Percentiles rank a stretch among this genome's conserved stretches.
Evolutionary conservation across 2,888 invertebrate species (phyloP).

Genomic region (Oligia latruncula): DNA sequence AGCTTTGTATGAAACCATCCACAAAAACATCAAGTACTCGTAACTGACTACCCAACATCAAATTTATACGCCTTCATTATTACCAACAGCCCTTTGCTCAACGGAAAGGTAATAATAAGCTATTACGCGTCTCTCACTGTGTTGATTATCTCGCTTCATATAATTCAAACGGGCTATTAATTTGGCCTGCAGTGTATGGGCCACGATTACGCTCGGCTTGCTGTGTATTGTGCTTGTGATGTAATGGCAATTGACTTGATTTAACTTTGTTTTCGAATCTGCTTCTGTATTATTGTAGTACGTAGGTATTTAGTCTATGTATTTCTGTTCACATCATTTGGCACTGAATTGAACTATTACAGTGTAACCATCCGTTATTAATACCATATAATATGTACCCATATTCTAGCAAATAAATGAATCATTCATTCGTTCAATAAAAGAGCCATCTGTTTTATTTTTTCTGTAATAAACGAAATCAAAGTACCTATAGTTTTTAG

Average conservation of each 20-base stretch:
- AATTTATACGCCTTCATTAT: slow-evolving; percentile 51
- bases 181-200: slow-evolving; percentile 60
- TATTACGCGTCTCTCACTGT: slow-evolving; percentile 63
- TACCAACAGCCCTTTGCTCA: slow-evolving; percentile 50
- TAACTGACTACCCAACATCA: slow-evolving; percentile 33
- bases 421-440: neutral
- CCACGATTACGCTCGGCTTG: slow-evolving; percentile 55
- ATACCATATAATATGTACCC: no score
- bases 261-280: slow-evolving; percentile 44
- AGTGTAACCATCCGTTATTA: neutral
- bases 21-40: slow-evolving; percentile 40
- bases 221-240: slow-evolving; percentile 48
- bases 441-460: neutral
- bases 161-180: slow-evolving; percentile 60
- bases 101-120: slow-evolving; percentile 61
- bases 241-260: slow-evolving; percentile 53
- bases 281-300: slow-evolving; percentile 11
- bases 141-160: slow-evolving; percentile 63
- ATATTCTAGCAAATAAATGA: no score
- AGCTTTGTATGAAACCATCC: slow-evolving; percentile 35
- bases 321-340: neutral
- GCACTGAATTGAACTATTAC: neutral
- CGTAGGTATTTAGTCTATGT: neutral
- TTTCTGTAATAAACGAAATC: neutral
- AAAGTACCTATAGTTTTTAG: neutral